Percentiles rank a stretch among this genome's conserved stretches.
Conservation (phyloP, 2,113 vertebrate genomes). For the Aegotheles bennettii region DNA sequence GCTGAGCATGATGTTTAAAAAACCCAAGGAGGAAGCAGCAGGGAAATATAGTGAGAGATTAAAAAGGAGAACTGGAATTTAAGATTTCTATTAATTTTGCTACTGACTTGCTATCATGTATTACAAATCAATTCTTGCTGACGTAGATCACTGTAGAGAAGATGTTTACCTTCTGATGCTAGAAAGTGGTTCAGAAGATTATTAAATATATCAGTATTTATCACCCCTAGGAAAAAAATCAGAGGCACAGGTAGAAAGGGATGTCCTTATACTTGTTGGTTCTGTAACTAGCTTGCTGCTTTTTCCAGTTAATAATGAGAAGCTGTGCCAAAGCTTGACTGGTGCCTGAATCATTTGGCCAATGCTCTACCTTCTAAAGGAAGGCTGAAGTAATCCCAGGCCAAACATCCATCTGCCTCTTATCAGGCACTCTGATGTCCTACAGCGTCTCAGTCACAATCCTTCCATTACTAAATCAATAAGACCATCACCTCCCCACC, state of each 20-base stretch:
- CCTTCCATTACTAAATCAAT: constrained; percentile 16
- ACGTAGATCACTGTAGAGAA: neutral
- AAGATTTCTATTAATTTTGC: neutral
- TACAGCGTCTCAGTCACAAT: constrained; percentile 20
- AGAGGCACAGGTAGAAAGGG: neutral
- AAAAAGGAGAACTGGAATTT: neutral
- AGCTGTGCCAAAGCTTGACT: neutral
- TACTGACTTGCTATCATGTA: neutral
- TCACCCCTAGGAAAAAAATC: neutral
- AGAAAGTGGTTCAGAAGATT: neutral
- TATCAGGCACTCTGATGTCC: neutral
- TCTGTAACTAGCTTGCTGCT: neutral
- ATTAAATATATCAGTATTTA: neutral
- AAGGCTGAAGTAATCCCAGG: neutral
- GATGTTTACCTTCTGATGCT: neutral
- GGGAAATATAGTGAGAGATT: neutral
- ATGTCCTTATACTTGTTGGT: neutral
- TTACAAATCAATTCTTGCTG: neutral
- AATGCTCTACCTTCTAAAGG: neutral
- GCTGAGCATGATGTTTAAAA: neutral
- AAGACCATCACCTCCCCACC: neutral
- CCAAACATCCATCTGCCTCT: neutral
- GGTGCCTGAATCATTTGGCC: neutral
- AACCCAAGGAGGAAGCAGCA: neutral
- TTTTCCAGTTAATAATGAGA: neutral